phyloP scores from a whole-genome alignment of 1,140 invertebrate genomes.

The Chironomus tepperi region DNA sequence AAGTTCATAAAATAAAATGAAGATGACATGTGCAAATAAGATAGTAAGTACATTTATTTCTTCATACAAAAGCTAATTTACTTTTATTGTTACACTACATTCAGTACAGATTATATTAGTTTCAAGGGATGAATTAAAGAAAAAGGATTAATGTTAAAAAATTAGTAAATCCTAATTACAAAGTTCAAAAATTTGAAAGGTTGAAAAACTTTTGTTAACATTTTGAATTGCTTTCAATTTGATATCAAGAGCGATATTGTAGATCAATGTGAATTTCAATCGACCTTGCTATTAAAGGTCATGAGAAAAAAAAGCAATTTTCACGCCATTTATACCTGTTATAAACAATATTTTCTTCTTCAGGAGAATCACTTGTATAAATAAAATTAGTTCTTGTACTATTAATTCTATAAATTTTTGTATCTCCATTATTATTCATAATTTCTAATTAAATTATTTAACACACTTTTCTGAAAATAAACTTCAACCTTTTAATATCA shows the following conservation, averaged over 20 bases:
- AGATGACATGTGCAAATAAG: not conserved
- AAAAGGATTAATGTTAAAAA: no score
- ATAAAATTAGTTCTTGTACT: conserved; percentile 17
- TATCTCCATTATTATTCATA: not conserved
- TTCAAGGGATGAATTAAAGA: no score
- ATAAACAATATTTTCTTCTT: conserved; percentile 10
- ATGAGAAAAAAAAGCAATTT: not conserved
- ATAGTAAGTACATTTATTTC: no score
- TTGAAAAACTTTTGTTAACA: no score
- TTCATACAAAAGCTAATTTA: no score
- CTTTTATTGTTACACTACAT: no score
- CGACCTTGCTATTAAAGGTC: no score
- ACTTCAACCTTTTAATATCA: no score
- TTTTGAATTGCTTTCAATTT: not conserved
- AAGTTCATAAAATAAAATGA: not conserved
- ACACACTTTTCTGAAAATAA: no score
- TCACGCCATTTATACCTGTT: not conserved
- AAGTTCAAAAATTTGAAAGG: no score
- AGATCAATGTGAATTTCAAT: not conserved
- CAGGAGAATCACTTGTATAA: not conserved
- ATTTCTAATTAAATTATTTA: not conserved
- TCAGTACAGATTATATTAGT: no score
- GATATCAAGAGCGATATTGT: not conserved
- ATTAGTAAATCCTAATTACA: no score
- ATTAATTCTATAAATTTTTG: conserved; percentile 22